These are phyloP conservation scores for Ashinkailepas kermadecensis DNA, from an alignment of 2,888 invertebrate genomes.

Conservation along the genomic window DNA sequence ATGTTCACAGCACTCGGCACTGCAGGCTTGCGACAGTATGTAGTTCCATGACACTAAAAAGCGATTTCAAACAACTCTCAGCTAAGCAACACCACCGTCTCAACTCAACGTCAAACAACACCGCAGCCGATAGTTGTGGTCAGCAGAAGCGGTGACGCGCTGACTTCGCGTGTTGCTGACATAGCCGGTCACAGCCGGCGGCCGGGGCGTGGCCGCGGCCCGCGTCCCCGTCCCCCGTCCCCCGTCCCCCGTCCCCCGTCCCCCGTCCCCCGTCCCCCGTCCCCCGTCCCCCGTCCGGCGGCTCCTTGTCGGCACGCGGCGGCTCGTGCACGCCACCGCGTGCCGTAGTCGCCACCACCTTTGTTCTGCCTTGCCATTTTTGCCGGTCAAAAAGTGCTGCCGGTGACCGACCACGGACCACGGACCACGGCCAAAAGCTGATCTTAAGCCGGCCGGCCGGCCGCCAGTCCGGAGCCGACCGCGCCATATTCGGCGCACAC, in stretches of 20 bases:
- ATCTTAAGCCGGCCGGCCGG: conserved; percentile 8
- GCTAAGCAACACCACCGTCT: no score
- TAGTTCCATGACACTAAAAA: no score
- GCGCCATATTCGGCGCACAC: conserved; percentile 1
- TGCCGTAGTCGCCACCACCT: not conserved
- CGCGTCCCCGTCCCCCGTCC: not conserved
- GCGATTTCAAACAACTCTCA: no score
- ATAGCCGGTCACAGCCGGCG: not conserved
- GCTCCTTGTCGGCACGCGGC: not conserved
- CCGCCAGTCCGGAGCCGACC: not conserved
- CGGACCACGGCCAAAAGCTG: not conserved
- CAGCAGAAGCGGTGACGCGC: not conserved
- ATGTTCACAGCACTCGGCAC: no score
- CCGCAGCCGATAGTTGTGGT: not conserved
- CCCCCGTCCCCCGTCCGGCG: not conserved
- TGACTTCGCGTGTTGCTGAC: not conserved
- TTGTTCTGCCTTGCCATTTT: conserved; percentile 4
- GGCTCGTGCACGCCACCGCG: not conserved
- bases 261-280: not conserved
- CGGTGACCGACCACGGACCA: not conserved
- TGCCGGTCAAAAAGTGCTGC: not conserved
- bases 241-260: not conserved
- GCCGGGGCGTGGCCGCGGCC: not conserved
- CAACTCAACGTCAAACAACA: no score
- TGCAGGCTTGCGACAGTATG: no score